Evolutionary conservation across 2,113 vertebrate genomes (phyloP), one percentile per base, ranked within the genome.

Genomic region (Lycaon pictus): DNA sequence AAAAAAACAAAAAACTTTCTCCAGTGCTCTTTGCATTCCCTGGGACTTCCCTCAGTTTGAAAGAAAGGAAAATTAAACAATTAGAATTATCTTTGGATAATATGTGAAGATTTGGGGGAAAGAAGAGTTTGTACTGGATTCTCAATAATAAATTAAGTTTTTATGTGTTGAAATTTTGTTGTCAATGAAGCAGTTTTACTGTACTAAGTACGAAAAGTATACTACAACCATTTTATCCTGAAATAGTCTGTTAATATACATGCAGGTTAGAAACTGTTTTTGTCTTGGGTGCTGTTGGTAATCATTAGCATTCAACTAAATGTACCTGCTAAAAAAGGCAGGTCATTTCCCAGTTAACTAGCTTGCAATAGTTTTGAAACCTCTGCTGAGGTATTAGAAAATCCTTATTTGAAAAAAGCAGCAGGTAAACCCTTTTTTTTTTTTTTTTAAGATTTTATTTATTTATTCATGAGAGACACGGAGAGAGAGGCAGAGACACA

Each of bases 101-200:
- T 29, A 43, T 16, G 6, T 80, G 48, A 88, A 71, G 16, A 88
- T 85, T 86, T 56, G 7, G 23, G 35, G 53, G 43, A 43, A 29
- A 35, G 13, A 58, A 25, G 37, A 76, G 56, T 69, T 85, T 22
- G 67, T 56, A 35, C 85, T 81, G 67, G 53, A 60, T 60, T 96
- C 32, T 90, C n/a, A 55, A 27, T 76, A 77, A 35, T 94, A 65
- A 83, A 19, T 71, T 77, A 82, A 87, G 19, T 95, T 93, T 88
- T 69, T 11, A 37, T 84, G 22, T 92, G 22, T 93, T 81, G 56
- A 80, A 86, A 65, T 71, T 53, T 77, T 80, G 20, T 48, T 32
- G 27, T 81, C 25, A 90, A 7, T 82, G 53, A 95, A 67, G 65
- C 80, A 29, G 48, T 22, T 79, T 92, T 95, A 62, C 69, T 62